Conservation (phyloP, 2,888 invertebrate species). For the Chalcosyrphus nemorum region DNA sequence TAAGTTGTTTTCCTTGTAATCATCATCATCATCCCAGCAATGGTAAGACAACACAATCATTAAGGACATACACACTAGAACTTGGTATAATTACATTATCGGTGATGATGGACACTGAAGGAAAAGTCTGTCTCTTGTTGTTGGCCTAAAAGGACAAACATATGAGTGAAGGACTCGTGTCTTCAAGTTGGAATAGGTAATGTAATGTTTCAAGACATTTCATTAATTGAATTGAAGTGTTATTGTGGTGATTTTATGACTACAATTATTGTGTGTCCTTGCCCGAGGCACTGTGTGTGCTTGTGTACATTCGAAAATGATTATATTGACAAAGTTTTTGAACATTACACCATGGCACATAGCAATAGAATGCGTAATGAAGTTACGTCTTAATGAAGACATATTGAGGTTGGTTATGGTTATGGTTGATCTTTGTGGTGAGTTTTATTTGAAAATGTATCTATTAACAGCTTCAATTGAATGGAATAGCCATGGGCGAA, state of each 20-base stretch:
- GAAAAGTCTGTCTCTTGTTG: background rate
- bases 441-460: background rate
- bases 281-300: background rate
- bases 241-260: slow-evolving; percentile 28
- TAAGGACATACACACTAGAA: slow-evolving; percentile 23
- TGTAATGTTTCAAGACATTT: slow-evolving; percentile 22
- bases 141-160: background rate
- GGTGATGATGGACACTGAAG: slow-evolving; percentile 30
- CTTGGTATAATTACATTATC: slow-evolving; percentile 31
- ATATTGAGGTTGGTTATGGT: background rate
- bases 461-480: too few species aligned
- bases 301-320: background rate
- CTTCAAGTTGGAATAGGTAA: background rate
- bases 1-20: slow-evolving; percentile 37
- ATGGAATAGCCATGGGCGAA: too few species aligned
- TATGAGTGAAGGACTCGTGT: background rate
- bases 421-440: background rate
- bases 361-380: background rate
- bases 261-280: slow-evolving; percentile 3
- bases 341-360: background rate
- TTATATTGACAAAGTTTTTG: background rate
- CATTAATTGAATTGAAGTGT: slow-evolving; percentile 43
- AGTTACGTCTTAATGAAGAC: background rate
- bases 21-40: slow-evolving; percentile 20
- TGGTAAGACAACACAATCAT: background rate